Evolutionary conservation across 2,113 vertebrate species (phyloP), one percentile per base, ranked within the genome.

Genomic region (Cyanoramphus novaezelandiae): DNA sequence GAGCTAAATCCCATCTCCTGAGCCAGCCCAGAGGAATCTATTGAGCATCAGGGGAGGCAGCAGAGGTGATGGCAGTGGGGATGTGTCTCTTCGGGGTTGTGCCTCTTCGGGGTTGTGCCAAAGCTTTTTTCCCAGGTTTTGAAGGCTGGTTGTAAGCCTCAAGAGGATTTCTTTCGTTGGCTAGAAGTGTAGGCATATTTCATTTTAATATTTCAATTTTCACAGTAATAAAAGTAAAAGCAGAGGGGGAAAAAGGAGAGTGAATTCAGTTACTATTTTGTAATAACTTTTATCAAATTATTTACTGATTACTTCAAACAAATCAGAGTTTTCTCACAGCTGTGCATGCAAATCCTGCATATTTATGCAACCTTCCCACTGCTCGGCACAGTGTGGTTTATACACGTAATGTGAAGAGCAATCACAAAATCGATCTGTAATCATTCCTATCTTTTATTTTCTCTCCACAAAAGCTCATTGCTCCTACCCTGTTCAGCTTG

Each of bases 271-370:
- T 35, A 9, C 21, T 64, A 2, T 23, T 55, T 31, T 39, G 14
- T 49, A 83, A 52, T 20, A 62, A 12, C 7, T 88, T 85, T 50
- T 43, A 88, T 11, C 23, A 80, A 39, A 50, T 76, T 8, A 23
- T 69, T 43, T 33, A 35, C 4, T 68, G 21, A 50, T 24, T 33
- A 17, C 60, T 69, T 33, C 37, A 76, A 9, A 31, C 13, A 74
- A 80, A 65, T 11, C 2, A 47, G 16, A 43, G 11, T 44, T 80
- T 88, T 9, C 15, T 57, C 47, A 59, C 3, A 44, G 27, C 4
- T 55, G 17, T 17, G 23, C 1, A 0, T 52, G 13, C 8, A 52
- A 15, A 11, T 33, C 27, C 8, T 39, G 3, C 7, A 1, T 2
- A 29, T 39, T 77, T 67, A 21, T 5, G 25, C 9, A 47, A 19